Percentiles rank a stretch among this genome's conserved stretches.
Conservation (phyloP, 2,797 vertebrate species). For the Alca torda region DNA sequence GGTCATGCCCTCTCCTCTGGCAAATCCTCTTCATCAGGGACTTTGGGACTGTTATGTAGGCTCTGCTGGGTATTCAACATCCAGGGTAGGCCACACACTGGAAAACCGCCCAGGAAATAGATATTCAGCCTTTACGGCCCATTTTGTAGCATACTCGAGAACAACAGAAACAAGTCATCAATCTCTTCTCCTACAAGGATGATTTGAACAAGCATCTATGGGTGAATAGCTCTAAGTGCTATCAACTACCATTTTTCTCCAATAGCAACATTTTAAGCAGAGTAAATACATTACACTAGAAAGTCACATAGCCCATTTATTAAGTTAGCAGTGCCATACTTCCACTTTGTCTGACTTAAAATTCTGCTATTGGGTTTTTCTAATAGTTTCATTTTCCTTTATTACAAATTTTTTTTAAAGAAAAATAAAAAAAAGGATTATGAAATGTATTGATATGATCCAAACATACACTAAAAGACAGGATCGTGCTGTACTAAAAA, state of each 20-base stretch:
- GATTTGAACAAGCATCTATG: neutral
- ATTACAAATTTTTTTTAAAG: neutral
- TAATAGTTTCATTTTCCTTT: neutral
- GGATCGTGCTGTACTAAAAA: neutral
- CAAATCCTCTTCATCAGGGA: neutral
- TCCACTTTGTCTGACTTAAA: neutral
- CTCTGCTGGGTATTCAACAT: neutral
- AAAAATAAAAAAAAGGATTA: neutral
- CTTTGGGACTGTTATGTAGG: neutral
- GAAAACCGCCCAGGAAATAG: neutral
- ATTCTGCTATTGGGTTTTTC: neutral
- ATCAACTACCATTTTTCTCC: neutral
- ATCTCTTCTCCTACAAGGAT: neutral
- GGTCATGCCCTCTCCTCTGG: neutral
- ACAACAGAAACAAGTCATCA: neutral
- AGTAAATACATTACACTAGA: neutral
- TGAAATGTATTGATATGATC: neutral
- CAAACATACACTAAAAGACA: neutral
- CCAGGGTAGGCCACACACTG: neutral
- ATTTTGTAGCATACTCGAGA: neutral
- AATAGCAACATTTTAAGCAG: neutral
- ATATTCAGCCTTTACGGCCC: neutral
- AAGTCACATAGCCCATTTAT: neutral
- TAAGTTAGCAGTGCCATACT: neutral
- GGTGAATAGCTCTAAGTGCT: neutral